Conservation (phyloP, 37 sponge, comb jelly and placozoan species). For the Lycopodina hypogea region DNA sequence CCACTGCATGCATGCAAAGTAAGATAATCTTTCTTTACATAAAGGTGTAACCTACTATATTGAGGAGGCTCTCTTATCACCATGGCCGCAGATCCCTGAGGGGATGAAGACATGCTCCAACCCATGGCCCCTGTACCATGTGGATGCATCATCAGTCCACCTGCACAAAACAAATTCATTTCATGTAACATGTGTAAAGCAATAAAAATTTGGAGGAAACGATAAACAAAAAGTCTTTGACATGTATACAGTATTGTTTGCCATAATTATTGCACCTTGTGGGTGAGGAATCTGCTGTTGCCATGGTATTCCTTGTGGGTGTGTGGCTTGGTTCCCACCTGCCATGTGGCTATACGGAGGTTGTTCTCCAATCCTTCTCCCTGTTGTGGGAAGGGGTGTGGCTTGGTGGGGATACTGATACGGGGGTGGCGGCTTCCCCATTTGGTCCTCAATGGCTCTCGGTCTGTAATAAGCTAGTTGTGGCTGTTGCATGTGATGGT, state of each 20-base stretch:
- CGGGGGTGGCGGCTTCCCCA: conserved; percentile 30
- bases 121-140: not conserved
- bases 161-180: not conserved
- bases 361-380: not conserved
- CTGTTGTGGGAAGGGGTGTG: conserved; percentile 8
- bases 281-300: not conserved
- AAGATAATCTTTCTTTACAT: too few species aligned
- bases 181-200: too few species aligned
- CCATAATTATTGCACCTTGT: too few species aligned
- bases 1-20: too few species aligned
- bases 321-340: not conserved
- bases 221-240: too few species aligned
- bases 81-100: conserved; percentile 9
- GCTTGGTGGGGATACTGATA: conserved; percentile 31
- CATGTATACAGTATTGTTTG: too few species aligned
- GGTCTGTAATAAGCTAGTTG: conserved; percentile 4
- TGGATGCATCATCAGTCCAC: not conserved
- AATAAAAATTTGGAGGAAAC: too few species aligned
- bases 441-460: conserved; percentile 6
- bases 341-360: not conserved
- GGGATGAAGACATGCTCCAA: not conserved
- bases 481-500: conserved; percentile 1
- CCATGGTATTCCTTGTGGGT: conserved; percentile 6
- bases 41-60: conserved; percentile 14
- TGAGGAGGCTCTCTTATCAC: conserved; percentile 47